Conservation (phyloP, 1,140 invertebrate genomes). For the Ctenoplectra terminalis region DNA sequence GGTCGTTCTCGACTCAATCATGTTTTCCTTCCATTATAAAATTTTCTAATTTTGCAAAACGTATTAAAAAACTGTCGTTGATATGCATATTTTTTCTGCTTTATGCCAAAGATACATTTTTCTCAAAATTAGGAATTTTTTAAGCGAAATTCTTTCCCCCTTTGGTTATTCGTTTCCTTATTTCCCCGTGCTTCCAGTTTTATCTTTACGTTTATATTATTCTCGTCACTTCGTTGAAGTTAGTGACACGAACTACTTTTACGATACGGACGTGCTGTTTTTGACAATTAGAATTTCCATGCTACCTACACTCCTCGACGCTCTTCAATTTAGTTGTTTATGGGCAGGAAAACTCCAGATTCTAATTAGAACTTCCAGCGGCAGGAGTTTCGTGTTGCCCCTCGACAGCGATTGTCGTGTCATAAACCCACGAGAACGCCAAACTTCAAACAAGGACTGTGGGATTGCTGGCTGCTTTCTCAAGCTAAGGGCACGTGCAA, state of each 20-base stretch:
- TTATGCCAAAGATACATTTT: too few species aligned
- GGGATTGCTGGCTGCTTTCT: conserved; percentile 1
- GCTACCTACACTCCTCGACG: background rate
- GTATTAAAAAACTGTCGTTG: too few species aligned
- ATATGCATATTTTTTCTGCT: too few species aligned
- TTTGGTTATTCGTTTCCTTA: background rate
- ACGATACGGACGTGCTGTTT: background rate
- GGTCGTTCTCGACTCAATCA: too few species aligned
- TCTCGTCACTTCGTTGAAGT: background rate
- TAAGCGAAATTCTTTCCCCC: too few species aligned
- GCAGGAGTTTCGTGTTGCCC: conserved; percentile 3
- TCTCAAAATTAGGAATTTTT: too few species aligned
- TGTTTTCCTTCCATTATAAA: too few species aligned
- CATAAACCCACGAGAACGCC: conserved; percentile 9
- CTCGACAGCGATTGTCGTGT: conserved; percentile 11
- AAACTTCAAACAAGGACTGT: background rate
- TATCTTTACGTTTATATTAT: background rate
- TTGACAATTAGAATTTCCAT: conserved; percentile 16
- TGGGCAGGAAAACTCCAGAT: conserved; percentile 10
- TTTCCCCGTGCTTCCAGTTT: background rate
- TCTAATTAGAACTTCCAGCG: conserved; percentile 27
- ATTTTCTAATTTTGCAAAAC: too few species aligned
- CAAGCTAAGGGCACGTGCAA: background rate
- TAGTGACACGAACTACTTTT: background rate
- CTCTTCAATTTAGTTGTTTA: conserved; percentile 6